phyloP scores from a whole-genome alignment of 2,113 vertebrate genomes.

The Odocoileus hemionus region DNA sequence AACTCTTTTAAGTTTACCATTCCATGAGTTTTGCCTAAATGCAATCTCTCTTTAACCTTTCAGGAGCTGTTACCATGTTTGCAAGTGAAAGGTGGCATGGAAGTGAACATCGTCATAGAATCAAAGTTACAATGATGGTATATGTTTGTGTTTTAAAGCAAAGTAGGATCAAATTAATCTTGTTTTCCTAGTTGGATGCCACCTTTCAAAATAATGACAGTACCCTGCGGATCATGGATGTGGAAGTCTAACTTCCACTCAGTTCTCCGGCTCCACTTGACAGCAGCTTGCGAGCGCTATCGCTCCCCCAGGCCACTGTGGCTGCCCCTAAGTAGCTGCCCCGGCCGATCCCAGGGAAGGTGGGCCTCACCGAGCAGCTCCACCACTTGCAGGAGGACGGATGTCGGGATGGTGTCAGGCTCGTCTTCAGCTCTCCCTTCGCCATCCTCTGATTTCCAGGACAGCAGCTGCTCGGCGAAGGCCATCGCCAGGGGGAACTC shows the following conservation, averaged over 20 bases:
- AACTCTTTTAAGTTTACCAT: background rate
- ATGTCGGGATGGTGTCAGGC: conserved; percentile 90
- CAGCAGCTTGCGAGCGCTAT: background rate
- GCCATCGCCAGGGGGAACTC: conserved; percentile 97
- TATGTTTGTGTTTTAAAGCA: background rate
- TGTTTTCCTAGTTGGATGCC: background rate
- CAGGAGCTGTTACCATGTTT: background rate
- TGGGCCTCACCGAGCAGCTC: conserved; percentile 90
- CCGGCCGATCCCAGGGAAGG: accelerated
- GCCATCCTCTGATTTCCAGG: conserved; percentile 89
- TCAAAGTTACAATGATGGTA: background rate
- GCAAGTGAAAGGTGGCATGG: background rate
- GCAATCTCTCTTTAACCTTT: background rate
- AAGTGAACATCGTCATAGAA: background rate
- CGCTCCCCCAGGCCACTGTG: background rate
- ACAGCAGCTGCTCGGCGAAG: conserved; percentile 94
- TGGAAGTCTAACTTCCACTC: background rate
- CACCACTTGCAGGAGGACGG: conserved; percentile 93
- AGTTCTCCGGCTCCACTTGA: background rate
- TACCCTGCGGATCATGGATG: background rate
- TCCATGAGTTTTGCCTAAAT: background rate
- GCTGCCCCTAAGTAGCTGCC: accelerated
- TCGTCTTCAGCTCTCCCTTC: conserved; percentile 91
- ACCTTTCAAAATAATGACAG: background rate
- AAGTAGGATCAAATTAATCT: background rate